Percentiles rank a stretch among this genome's conserved stretches.
phyloP scores from a whole-genome alignment of 2,113 vertebrate genomes.

The Syrmaticus mikado region DNA sequence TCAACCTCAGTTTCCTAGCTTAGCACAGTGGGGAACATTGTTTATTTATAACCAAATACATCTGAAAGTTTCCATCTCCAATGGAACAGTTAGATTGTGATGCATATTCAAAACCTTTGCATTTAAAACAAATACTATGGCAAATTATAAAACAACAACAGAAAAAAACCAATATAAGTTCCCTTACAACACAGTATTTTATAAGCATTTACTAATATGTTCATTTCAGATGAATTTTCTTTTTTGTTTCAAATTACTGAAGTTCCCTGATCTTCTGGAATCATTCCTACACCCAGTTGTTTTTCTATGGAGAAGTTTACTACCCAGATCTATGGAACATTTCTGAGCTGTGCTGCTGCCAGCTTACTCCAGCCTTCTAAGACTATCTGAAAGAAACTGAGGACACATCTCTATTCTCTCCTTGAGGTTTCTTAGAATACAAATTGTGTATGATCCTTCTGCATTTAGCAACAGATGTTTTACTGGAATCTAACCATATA shows the following conservation, averaged over 20 bases:
- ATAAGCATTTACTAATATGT: neutral
- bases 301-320: neutral
- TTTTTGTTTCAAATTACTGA: slow-evolving; percentile 15
- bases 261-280: neutral
- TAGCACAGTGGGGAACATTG: slow-evolving; percentile 52
- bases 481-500: neutral
- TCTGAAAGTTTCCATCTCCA: slow-evolving; percentile 50
- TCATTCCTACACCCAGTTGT: neutral
- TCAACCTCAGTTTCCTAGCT: slow-evolving; percentile 41
- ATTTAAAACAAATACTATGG: slow-evolving; percentile 66
- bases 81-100: slow-evolving; percentile 44
- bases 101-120: slow-evolving; percentile 45
- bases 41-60: slow-evolving; percentile 61
- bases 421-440: neutral
- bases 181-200: slow-evolving; percentile 51
- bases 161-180: slow-evolving; percentile 47
- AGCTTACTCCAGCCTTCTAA: neutral
- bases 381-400: neutral
- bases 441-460: neutral
- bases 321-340: neutral
- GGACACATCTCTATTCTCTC: neutral
- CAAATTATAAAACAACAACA: slow-evolving; percentile 18
- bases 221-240: slow-evolving; percentile 5
- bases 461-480: neutral
- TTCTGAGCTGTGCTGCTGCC: neutral